Percentiles rank a stretch among this genome's conserved stretches.
phyloP scores from a whole-genome alignment of 2,113 vertebrate genomes.

The Vicugna pacos region DNA sequence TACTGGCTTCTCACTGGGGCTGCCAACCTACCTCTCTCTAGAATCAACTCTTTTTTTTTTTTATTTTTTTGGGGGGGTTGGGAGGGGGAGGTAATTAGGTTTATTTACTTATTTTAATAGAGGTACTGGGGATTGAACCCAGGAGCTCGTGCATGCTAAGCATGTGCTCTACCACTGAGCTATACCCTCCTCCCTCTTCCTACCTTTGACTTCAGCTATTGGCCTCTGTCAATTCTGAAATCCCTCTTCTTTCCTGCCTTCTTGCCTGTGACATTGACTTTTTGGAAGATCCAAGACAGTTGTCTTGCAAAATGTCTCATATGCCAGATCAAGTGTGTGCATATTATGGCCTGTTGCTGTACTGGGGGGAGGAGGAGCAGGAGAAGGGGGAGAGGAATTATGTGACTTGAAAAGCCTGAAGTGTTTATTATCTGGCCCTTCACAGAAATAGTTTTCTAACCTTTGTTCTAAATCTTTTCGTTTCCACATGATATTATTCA shows the following conservation, averaged over 20 bases:
- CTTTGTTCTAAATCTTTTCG: neutral
- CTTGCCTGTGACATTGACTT: neutral
- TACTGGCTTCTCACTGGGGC: neutral
- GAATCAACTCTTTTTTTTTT: neutral
- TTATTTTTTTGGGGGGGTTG: too few relatives aligned
- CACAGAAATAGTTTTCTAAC: neutral
- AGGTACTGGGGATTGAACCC: too few relatives aligned
- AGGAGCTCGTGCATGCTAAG: too few relatives aligned
- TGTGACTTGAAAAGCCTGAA: neutral
- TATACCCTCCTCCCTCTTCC: too few relatives aligned
- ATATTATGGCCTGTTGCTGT: neutral
- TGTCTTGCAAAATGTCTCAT: neutral
- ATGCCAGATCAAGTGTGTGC: neutral
- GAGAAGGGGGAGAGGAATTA: neutral
- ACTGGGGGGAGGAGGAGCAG: neutral
- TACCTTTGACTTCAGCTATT: neutral
- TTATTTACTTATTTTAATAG: too few relatives aligned
- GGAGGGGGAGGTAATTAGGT: too few relatives aligned
- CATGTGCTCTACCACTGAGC: too few relatives aligned
- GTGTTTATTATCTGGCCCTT: neutral
- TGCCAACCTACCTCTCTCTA: neutral
- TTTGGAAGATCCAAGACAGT: neutral
- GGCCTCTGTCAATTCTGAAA: neutral
- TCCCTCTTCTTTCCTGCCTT: neutral
- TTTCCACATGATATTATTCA: neutral